Percentiles rank a stretch among this genome's conserved stretches.
Evolutionary conservation across 1,140 invertebrate genomes (phyloP).

Genomic region (Danaus plexippus): DNA sequence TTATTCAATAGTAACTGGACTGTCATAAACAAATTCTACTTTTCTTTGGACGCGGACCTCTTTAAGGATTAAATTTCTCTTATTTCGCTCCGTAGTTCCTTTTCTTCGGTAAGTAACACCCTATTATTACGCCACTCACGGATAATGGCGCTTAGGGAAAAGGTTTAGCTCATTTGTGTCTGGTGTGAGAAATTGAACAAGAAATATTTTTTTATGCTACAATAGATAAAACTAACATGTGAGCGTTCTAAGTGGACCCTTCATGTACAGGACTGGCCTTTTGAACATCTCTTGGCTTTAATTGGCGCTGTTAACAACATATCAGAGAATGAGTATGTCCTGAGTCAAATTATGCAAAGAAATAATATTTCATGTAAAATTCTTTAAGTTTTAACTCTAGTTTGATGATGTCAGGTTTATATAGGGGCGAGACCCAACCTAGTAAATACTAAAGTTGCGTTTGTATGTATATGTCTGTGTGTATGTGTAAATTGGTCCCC

Average conservation of each 20-base stretch:
- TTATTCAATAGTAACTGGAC: no score
- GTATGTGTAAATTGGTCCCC: no score
- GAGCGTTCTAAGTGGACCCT: constrained; percentile 6
- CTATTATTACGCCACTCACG: constrained; percentile 19
- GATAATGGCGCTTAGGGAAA: constrained; percentile 17
- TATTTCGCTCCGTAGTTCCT: constrained; percentile 10
- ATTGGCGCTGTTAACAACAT: no score
- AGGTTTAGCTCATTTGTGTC: constrained; percentile 21
- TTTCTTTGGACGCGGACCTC: constrained; percentile 4
- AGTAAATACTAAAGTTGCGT: no score
- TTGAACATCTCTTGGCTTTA: no score
- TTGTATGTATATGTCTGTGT: no score
- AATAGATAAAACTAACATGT: constrained; percentile 16
- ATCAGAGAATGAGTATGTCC: no score
- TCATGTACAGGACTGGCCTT: neutral
- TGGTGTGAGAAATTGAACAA: constrained; percentile 14
- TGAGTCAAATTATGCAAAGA: no score
- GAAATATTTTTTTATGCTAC: constrained; percentile 16
- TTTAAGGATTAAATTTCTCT: constrained; percentile 9
- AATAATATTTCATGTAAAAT: no score
- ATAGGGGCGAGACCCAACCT: no score
- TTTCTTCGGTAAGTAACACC: constrained; percentile 16
- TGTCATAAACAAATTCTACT: constrained; percentile 10
- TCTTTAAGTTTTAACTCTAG: no score
- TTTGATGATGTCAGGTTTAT: no score